Conservation (phyloP, 2,113 vertebrate species). For the Anolis sagrei region DNA sequence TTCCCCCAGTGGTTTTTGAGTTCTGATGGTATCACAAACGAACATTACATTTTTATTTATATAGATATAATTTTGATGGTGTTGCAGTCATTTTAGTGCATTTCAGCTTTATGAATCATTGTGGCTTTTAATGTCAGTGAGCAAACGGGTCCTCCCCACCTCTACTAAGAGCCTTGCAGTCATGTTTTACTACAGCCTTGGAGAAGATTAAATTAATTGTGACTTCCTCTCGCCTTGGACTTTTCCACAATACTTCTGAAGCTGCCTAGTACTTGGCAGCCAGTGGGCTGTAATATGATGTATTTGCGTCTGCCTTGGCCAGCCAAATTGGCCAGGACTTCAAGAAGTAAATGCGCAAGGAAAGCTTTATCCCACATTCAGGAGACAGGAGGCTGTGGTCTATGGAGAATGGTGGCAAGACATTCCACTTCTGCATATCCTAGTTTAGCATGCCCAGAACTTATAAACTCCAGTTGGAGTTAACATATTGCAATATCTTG, state of each 20-base stretch:
- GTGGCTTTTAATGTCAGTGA: constrained; percentile 36
- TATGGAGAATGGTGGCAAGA: constrained; percentile 25
- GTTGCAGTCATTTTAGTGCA: not conserved
- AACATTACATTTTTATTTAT: too few species aligned
- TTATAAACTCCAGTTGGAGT: not conserved
- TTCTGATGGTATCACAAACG: too few species aligned
- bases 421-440: not conserved
- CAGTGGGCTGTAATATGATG: constrained; percentile 56
- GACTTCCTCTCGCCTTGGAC: constrained; percentile 76
- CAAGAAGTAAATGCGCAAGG: constrained; percentile 56
- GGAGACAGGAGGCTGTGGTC: constrained; percentile 25
- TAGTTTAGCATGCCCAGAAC: not conserved
- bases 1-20: too few species aligned
- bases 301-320: constrained; percentile 50
- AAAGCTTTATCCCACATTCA: constrained; percentile 44
- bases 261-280: constrained; percentile 64
- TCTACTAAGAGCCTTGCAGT: constrained; percentile 46
- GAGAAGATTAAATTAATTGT: constrained; percentile 78
- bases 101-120: constrained; percentile 16
- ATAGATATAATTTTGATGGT: not conserved
- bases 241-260: constrained; percentile 56
- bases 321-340: constrained; percentile 29
- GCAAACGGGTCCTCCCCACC: constrained; percentile 30
- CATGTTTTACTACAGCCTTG: constrained; percentile 69
- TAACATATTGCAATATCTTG: not conserved